phyloP scores from a whole-genome alignment of 2,113 vertebrate genomes.

The Poicephalus gulielmi region DNA sequence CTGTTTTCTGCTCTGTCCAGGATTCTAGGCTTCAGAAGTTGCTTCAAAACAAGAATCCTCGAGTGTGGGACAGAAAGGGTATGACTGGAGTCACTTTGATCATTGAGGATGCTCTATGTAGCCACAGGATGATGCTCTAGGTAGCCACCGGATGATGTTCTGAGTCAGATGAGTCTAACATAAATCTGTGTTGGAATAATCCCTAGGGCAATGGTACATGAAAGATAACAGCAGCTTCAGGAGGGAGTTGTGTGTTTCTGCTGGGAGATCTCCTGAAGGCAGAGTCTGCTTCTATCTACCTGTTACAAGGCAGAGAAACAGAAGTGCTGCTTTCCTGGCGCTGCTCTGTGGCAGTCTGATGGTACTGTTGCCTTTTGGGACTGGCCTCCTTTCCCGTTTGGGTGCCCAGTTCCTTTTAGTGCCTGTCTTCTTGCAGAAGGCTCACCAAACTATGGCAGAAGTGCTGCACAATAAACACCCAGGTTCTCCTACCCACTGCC shows the following conservation, averaged over 20 bases:
- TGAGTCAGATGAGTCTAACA: accelerated
- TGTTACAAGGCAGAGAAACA: not conserved
- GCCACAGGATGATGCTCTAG: not conserved
- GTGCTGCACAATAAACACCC: not conserved
- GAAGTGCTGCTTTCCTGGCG: accelerated
- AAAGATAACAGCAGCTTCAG: not conserved
- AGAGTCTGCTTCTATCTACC: not conserved
- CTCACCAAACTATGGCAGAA: not conserved
- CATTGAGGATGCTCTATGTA: not conserved
- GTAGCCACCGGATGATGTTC: not conserved
- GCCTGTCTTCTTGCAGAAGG: not conserved
- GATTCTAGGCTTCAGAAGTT: not conserved
- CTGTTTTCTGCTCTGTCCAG: not conserved
- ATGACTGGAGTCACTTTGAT: not conserved
- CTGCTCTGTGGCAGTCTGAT: not conserved
- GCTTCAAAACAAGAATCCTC: not conserved
- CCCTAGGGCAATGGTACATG: not conserved
- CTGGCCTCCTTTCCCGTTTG: not conserved
- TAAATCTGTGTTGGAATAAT: not conserved
- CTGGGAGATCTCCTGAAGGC: not conserved
- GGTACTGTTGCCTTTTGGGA: not conserved
- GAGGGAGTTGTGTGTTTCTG: not conserved
- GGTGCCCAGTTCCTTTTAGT: not conserved
- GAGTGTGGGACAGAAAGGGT: not conserved
- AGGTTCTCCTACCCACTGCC: not conserved